Evolutionary conservation across 2,113 vertebrate genomes (phyloP), one percentile per base, ranked within the genome.

Genomic region (Empidonax alnorum): DNA sequence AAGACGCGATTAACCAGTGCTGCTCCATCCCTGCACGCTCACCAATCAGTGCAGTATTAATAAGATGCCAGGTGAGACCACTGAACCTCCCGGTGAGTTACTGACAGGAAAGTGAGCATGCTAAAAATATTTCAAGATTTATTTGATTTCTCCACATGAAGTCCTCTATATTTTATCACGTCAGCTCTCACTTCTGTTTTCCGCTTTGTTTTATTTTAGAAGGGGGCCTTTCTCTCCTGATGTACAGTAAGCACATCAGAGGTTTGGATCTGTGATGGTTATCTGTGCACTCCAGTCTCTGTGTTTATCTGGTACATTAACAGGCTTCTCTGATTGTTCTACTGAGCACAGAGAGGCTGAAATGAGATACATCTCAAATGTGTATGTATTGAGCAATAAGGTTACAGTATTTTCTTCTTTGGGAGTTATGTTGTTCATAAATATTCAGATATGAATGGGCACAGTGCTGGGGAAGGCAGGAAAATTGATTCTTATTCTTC

Each of bases 81-180:
- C 58, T 78, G 72, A 80, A 91, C 82, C 68, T 88, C 90, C 96
- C 73, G 33, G 35, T 69, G 93, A 93, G 84, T 73, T 82, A 69
- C 3, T 94, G 78, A 91, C 87, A 80, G 94, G 73, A 78, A 95
- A 94, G 81, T 27, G 55, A 93, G 68, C 10, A 12, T 35, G 79
- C 87, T 97, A 93, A 96, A 97, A 96, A 94, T 91, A 97, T 94
- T 95, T 24, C 68, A 62, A 92, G 73, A 95, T 95, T 91, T 90
- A 87, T 96, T 92, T 92, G 56, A 75, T 95, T 96, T 94, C 79
- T 93, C 80, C 83, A 61, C 87, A 53, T 76, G 85, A 85, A 80
- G 31, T 61, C 86, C 65, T 74, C 79, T 95, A 33, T 88, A 68
- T 72, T 96, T 97, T 93, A 84, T 94, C 71, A 65, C 11, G 30